Base-by-base conservation (phyloP, 2,113 vertebrate genomes). In the Trachemys scripta region DNA sequence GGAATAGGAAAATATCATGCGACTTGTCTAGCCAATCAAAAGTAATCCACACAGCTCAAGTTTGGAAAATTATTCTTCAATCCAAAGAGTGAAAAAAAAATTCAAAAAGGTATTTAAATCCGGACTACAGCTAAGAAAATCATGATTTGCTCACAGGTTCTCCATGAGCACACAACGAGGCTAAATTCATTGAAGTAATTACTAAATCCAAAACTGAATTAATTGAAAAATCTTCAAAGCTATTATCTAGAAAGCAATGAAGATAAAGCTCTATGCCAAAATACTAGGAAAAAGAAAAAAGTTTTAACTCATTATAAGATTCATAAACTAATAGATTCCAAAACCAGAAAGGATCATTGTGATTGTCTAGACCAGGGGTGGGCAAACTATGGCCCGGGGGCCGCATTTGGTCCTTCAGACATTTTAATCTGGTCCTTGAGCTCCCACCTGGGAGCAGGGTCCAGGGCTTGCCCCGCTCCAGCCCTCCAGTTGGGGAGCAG, bases 201-300 rank as follows among this genome's bases (percentile, higher is more conserved):
- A 4, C 31, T 69, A 69, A n/a, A 38, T n/a, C 35, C 65, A 69
- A 69, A 69, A 69, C 35, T 65, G 4, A 2, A 1, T 11, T 10
- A 10, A 4, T 3, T 1, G 6, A 72, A 54, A 62, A 53, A 22
- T 49, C 47, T 9, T 0, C 25, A 72, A 84, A 76, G 10, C 2
- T n/a, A 1, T 51, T 82, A 53, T 6, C 69, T 51, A 10, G 47
- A 4, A 3, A 29, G 6, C 1, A 38, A 47, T 17, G 2, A 20
- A 76, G 24, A 51, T 69, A 76, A 38, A 35, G 22, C 81, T 20
- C 54, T 45, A 17, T 82, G 59, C 80, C 76, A 51, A 69, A 20
- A 69, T 95, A 89, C 80, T 92, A 38, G 24, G 62, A 51, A 87
- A 49, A 85, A 83, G 84, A 75, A 13, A 20, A 13, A 96, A 96